Evolutionary conservation across 30 jellyfish, hydroid and myxozoan species (phyloP).

Genomic region (Catostylus mosaicus): DNA sequence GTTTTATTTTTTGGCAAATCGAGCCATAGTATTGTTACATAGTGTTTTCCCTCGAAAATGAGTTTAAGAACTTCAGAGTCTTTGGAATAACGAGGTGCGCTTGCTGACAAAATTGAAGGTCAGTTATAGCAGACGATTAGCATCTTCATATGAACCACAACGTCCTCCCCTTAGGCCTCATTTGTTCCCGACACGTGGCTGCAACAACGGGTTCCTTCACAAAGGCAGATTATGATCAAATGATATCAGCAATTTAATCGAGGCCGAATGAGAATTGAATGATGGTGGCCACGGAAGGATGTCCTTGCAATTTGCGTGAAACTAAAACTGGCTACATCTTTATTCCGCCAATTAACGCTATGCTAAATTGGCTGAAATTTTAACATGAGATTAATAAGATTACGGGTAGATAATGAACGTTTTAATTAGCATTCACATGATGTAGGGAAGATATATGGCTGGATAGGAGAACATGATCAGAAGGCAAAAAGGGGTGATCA

Average conservation of each 20-base stretch:
- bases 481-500: no score
- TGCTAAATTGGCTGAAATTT: neutral
- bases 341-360: neutral
- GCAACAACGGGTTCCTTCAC: neutral
- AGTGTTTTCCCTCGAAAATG: no score
- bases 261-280: neutral
- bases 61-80: no score
- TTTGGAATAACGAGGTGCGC: neutral
- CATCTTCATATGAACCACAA: slow-evolving; percentile 3
- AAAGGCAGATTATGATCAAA: neutral
- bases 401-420: no score
- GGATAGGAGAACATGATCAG: no score
- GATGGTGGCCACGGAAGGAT: slow-evolving; percentile 1
- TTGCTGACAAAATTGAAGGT: neutral
- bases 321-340: neutral
- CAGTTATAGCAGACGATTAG: slow-evolving; percentile 10
- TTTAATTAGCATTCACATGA: no score
- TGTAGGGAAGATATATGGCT: no score
- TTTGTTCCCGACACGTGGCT: slow-evolving; percentile 4
- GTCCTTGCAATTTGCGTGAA: neutral
- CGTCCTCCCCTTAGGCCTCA: neutral
- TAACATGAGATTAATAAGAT: neutral
- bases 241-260: neutral
- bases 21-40: no score
- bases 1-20: no score